Conservation (phyloP, 2,888 invertebrate genomes). For the Amphipoea oculea region DNA sequence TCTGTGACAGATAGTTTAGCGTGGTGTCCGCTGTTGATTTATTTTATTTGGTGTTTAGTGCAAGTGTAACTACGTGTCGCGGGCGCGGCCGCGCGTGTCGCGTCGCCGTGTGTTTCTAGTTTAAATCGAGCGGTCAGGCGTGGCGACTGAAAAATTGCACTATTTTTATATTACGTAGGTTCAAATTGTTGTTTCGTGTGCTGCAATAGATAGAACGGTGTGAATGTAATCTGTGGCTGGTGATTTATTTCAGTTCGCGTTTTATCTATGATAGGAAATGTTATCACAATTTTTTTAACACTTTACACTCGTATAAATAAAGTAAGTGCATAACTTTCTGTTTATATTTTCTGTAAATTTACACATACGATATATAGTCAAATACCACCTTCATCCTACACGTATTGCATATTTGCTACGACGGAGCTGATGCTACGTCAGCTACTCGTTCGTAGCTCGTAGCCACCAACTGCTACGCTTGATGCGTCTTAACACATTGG, state of each 20-base stretch:
- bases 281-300: neutral
- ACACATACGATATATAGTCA: neutral
- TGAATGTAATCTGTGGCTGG: conserved; percentile 38
- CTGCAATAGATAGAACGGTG: conserved; percentile 33
- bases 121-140: conserved; percentile 18
- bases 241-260: conserved; percentile 27
- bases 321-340: neutral
- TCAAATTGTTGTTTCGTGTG: conserved; percentile 32
- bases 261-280: conserved; percentile 14
- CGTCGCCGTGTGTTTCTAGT: conserved; percentile 38
- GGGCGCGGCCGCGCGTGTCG: conserved; percentile 18
- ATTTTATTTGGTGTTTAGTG: conserved; percentile 63
- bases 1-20: conserved; percentile 64
- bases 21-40: conserved; percentile 60
- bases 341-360: neutral
- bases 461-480: conserved; percentile 13
- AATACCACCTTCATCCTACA: conserved; percentile 3
- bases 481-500: neutral
- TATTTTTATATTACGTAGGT: conserved; percentile 35
- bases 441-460: conserved; percentile 40
- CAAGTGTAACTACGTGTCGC: conserved; percentile 43
- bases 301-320: neutral
- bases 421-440: conserved; percentile 36
- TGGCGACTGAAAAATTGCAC: conserved; percentile 33
- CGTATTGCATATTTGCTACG: conserved; percentile 12